These are phyloP conservation scores for Orycteropus afer DNA, from an alignment of 2,113 vertebrate genomes.

Conservation along the genomic window DNA sequence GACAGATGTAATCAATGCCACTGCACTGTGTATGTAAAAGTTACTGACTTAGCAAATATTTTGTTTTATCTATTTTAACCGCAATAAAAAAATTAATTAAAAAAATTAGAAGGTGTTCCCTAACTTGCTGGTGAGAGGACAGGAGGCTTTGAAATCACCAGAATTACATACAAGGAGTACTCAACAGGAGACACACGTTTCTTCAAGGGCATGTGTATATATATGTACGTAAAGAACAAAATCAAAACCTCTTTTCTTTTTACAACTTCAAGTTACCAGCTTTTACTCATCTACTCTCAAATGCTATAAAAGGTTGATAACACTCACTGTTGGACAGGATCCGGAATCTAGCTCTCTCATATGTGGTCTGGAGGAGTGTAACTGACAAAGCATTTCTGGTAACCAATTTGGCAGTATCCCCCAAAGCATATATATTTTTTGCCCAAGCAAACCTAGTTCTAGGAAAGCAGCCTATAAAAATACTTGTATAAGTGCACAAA, in stretches of 20 bases:
- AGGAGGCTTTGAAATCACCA: background rate
- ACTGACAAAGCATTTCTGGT: slow-evolving; percentile 12
- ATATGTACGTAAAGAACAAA: slow-evolving; percentile 5
- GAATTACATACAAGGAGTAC: background rate
- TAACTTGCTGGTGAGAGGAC: background rate
- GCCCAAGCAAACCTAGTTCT: background rate
- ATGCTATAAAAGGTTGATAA: background rate
- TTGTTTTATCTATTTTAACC: background rate
- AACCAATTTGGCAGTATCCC: background rate
- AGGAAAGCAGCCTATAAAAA: background rate
- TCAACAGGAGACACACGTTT: background rate
- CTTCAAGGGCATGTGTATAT: background rate
- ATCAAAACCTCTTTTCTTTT: background rate
- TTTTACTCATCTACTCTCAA: background rate
- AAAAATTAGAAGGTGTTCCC: background rate
- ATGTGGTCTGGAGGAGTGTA: background rate
- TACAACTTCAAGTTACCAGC: background rate
- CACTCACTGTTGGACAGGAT: background rate
- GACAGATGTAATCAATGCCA: too few species aligned
- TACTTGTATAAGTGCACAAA: background rate
- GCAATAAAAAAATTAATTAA: background rate
- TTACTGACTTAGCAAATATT: background rate
- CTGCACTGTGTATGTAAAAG: background rate
- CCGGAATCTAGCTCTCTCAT: background rate
- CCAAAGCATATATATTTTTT: background rate